Evolutionary conservation across 2,797 vertebrate species (phyloP).

Genomic region (Cygnus olor): DNA sequence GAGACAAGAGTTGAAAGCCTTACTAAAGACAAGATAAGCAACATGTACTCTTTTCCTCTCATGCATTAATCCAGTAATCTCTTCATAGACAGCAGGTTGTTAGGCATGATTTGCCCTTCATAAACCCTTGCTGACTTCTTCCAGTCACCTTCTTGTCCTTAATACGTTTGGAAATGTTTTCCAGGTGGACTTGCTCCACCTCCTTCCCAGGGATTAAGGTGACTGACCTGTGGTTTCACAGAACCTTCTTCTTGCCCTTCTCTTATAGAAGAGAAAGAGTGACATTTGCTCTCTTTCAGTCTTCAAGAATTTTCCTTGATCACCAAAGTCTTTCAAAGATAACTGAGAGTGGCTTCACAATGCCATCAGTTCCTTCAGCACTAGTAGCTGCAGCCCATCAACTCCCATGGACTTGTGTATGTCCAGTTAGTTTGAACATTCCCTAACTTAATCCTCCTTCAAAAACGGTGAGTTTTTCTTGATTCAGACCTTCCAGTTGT

Average conservation of each 20-base stretch:
- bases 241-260: not conserved
- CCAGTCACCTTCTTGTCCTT: not conserved
- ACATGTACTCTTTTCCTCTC: not conserved
- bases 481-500: not conserved
- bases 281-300: not conserved
- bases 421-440: not conserved
- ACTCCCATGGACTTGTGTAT: not conserved
- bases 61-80: not conserved
- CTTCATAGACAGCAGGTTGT: not conserved
- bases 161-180: not conserved
- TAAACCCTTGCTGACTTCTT: not conserved
- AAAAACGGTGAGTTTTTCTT: not conserved
- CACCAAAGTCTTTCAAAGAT: not conserved
- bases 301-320: not conserved
- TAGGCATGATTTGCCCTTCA: not conserved
- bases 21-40: not conserved
- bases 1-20: not conserved
- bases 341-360: not conserved
- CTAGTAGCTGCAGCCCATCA: not conserved
- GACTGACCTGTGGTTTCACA: not conserved
- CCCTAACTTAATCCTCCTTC: not conserved
- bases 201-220: not conserved
- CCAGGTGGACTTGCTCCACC: not conserved
- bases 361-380: not conserved
- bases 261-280: not conserved